Base-by-base conservation (phyloP, 2,797 vertebrate species). In the Aeoliscus strigatus region DNA sequence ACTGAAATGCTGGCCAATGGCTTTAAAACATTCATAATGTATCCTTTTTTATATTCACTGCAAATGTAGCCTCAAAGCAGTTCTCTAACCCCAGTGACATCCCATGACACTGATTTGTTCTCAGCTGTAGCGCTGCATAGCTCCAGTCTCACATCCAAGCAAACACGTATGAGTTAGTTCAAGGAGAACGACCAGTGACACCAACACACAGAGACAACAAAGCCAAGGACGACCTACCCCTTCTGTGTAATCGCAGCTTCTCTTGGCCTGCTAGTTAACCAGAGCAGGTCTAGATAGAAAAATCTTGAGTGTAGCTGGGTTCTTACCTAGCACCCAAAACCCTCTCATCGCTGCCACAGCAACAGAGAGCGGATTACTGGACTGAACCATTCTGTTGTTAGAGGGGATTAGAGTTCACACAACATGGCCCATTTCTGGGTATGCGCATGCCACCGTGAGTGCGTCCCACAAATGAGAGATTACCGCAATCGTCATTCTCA, bases 361-460 rank as follows among this genome's bases (percentile, higher is more conserved):
- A 90, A 93, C 89, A 89, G 75, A 85, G 86, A 86, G 85, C 78
- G 91, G 92, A 94, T 94, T 93, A 91, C 85, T 71, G 90, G 92
- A 90, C 87, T 61, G 80, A 91, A 93, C 91, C 91, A 94, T 87
- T 91, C 81, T 69, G 75, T 82, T 87, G 84, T 86, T 82, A 75
- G 74, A 89, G 88, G 89, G 88, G 89, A 90, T 91, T 91, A 91
- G 80, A 86, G 82, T 75, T 82, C 81, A 84, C 79, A 86, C 87
- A 87, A 86, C 86, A 87, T 88, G 87, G 85, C 83, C 78, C 81
- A 82, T 81, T 83, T 88, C 83, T 82, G 73, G 67, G 77, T 76
- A 71, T 70, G 76, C 63, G 73, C 50, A 74, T 78, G 64, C 39
- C 58, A 70, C 67, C 57, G 65, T 44, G 28, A 56, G 72, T 72